Percentiles rank a stretch among this genome's conserved stretches.
Evolutionary conservation across 2,888 invertebrate genomes (phyloP).

Genomic region (Scrobipalpa atriplicella): DNA sequence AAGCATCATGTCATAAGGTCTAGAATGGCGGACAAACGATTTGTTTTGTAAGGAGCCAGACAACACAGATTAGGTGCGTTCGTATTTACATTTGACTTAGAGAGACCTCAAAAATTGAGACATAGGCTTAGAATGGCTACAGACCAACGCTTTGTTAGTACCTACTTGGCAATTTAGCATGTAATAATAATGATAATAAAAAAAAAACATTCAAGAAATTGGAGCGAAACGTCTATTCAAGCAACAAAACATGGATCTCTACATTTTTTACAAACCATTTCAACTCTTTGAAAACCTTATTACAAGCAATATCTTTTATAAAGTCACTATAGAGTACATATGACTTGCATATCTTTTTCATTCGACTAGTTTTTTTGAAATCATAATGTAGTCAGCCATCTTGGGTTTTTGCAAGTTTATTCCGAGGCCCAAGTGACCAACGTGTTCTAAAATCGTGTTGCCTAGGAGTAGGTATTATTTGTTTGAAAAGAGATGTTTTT

Average conservation of each 20-base stretch:
- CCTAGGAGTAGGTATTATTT: not conserved
- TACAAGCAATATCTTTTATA: not conserved
- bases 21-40: too few species aligned
- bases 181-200: too few species aligned
- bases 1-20: too few species aligned
- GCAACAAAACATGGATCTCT: not conserved
- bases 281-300: not conserved
- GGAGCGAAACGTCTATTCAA: not conserved
- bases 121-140: too few species aligned
- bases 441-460: not conserved
- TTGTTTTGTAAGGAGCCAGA: too few species aligned
- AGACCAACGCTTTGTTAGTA: too few species aligned
- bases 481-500: too few species aligned
- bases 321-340: not conserved
- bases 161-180: too few species aligned
- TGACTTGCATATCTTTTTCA: not conserved
- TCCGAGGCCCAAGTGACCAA: not conserved
- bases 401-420: slow-evolving; percentile 2
- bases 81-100: too few species aligned
- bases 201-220: too few species aligned
- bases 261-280: not conserved
- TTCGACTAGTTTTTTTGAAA: not conserved
- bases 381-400: not conserved
- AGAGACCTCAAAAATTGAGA: too few species aligned
- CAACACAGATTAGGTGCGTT: too few species aligned